Base-by-base conservation (phyloP, 1,140 invertebrate genomes). In the Polypedilum vanderplanki region DNA sequence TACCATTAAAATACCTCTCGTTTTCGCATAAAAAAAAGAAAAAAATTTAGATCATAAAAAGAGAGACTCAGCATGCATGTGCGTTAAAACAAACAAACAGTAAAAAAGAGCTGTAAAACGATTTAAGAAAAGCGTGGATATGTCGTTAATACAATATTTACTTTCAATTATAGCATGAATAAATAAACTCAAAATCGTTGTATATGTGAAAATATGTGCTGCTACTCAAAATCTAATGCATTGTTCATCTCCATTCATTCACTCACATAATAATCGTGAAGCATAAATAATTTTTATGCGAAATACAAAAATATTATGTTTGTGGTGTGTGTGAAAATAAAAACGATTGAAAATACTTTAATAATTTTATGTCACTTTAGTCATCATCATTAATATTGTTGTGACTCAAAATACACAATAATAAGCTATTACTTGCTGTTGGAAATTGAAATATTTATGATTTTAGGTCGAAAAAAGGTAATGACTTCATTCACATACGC, bases 111-210 rank as follows among this genome's bases (percentile, higher is more conserved):
- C 46, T 12, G 15, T 57, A 57, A 57, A 57, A 57, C 46, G 46
- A 57, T 57, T 57, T 57, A 15, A 57, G 8, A 57, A 57, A 57
- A 57, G 65, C 20, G 65, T 4, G 65, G 20, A 70, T 70, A 22
- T 70, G 17, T 70, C n/a, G 46, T 57, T 70, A 70, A 70, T 70
- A 70, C 65, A 70, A 70, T 70, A 70, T 70, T 70, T 70, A 70
- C 20, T 70, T 70, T 70, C 65, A 70, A 70, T 70, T 70, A 20
- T 22, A 70, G 17, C 17, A 70, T 70, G 65, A 70, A 70, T 70
- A 70, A 70, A 70, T 70, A 70, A 70, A 70, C 18, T 20, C 24
- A 5, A n/a, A n/a, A 1, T 33, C 5, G 24, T 33, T 33, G 5
- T 46, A n/a, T 57, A n/a, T 57, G 46, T n/a, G n/a, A n/a, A n/a